Evolutionary conservation across 2,797 vertebrate species (phyloP), one percentile per base, ranked within the genome.

Genomic region (Cossypha niveicapilla): DNA sequence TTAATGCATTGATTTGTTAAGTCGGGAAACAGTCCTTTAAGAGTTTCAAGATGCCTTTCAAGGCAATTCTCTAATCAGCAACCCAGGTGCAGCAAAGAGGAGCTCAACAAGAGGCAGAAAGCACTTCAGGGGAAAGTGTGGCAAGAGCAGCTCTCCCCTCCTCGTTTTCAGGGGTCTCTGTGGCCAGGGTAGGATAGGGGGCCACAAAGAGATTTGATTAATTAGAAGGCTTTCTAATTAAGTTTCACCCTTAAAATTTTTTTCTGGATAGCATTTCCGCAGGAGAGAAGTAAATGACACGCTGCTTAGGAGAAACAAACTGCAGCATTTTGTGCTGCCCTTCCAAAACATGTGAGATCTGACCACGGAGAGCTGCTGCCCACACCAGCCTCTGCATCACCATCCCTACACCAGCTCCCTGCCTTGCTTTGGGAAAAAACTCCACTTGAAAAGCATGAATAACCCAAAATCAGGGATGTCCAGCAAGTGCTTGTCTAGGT

Each of bases 1-100:
- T 97, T 97, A 97, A 97, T 94, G 87, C 90, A 94, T 87, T 86
- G 81, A 96, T 97, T 95, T 95, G 94, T 96, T 93, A 97, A 96
- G 90, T 95, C 65, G 34, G 88, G 94, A 97, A 97, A 96, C 79
- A 95, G 65, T 90, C 58, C 60, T 91, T 94, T 57, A 90, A 87
- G 92, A 63, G 77, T 39, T 44, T 70, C 76, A 90, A 93, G 90
- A 82, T 76, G 71, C 60, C 34, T 94, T 94, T 95, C 71, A 92
- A 92, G 39, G 75, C 39, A 93, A 79, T 72, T 75, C 86, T 92
- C 65, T 94, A 90, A 96, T 83, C 90, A 88, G 84, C 76, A 75
- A 56, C 28, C 13, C 93, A 92, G 94, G 92, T 90, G 90, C 95
- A 91, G 92, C 58, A 75, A 76, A 67, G 61, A 88, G 57, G 74